Evolutionary conservation across 2,113 vertebrate genomes (phyloP), one percentile per base, ranked within the genome.

Genomic region (Anthoscopus minutus): DNA sequence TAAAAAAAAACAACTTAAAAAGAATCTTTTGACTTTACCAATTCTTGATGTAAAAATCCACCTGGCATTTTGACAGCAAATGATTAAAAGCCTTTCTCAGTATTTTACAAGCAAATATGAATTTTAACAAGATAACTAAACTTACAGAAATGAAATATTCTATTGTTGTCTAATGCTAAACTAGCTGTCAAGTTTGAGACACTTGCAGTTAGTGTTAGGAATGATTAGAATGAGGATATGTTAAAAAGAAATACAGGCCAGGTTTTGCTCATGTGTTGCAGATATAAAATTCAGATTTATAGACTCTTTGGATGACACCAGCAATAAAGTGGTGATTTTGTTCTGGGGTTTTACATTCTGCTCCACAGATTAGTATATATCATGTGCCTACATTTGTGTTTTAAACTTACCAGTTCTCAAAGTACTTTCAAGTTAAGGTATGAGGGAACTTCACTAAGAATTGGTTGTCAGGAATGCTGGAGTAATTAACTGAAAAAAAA

Each of bases 171-270:
- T 89, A 94, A 90, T 96, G 93, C 93, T 96, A 97, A 98, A 98
- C 93, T 96, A 96, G 83, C 97, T 97, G 97, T 97, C 96, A 98
- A 94, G 89, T 95, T 96, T 92, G 96, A 97, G 97, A 96, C 90
- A 86, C 93, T 96, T 94, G 69, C 84, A 90, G 94, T 94, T 97
- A 97, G 93, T 91, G 81, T 95, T 96, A 96, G 94, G 94, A 98
- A 97, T 97, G 92, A 96, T 97, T 97, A 96, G 91, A 97, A 96
- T 92, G 95, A 96, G 97, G 91, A 93, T 93, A 95, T 93, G 85
- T 96, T 97, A 96, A 95, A 97, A 98, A 98, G 96, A 98, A 97
- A 97, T 97, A 97, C 77, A 96, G 93, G 64, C 45, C 83, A 78
- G 62, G 54, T 96, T 94, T 97, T 94, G 96, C 93, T 96, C 97